Evolutionary conservation across 2,888 invertebrate genomes (phyloP).

Genomic region (Augochlorella aurata): DNA sequence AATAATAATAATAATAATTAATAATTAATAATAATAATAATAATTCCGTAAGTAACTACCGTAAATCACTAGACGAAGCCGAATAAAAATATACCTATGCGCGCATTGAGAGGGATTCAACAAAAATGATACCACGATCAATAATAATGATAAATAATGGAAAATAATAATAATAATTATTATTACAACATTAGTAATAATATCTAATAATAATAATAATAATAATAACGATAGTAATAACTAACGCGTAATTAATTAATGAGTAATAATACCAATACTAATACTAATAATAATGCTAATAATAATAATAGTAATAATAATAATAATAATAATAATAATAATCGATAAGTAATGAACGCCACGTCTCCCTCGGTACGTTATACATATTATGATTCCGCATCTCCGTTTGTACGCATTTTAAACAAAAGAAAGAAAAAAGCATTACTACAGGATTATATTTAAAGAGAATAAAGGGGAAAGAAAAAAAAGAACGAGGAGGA

Average conservation of each 20-base stretch:
- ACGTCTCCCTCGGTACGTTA: constrained; percentile 68
- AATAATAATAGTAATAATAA: constrained; percentile 47
- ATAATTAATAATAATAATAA: constrained; percentile 50
- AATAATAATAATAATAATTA: constrained; percentile 56
- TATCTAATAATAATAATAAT: constrained; percentile 30
- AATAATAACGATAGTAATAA: constrained; percentile 47
- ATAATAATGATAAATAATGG: constrained; percentile 46
- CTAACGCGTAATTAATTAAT: constrained; percentile 39
- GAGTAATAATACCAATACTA: constrained; percentile 55
- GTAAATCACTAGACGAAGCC: constrained; percentile 46
- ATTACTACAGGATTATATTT: constrained; percentile 67
- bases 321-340: constrained; percentile 49
- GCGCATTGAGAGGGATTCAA: constrained; percentile 47
- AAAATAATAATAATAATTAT: constrained; percentile 41
- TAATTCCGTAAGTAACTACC: constrained; percentile 30
- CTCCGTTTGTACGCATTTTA: constrained; percentile 78
- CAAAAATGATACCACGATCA: constrained; percentile 43
- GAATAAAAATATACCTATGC: constrained; percentile 44
- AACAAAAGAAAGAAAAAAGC: constrained; percentile 55
- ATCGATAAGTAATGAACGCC: constrained; percentile 63
- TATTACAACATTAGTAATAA: constrained; percentile 32
- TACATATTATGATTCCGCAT: constrained; percentile 76
- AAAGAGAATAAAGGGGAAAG: constrained; percentile 18
- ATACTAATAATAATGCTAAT: constrained; percentile 40
- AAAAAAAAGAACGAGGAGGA: not conserved